Evolutionary conservation across 2,113 vertebrate genomes (phyloP), one percentile per base, ranked within the genome.

Genomic region (Poicephalus gulielmi): DNA sequence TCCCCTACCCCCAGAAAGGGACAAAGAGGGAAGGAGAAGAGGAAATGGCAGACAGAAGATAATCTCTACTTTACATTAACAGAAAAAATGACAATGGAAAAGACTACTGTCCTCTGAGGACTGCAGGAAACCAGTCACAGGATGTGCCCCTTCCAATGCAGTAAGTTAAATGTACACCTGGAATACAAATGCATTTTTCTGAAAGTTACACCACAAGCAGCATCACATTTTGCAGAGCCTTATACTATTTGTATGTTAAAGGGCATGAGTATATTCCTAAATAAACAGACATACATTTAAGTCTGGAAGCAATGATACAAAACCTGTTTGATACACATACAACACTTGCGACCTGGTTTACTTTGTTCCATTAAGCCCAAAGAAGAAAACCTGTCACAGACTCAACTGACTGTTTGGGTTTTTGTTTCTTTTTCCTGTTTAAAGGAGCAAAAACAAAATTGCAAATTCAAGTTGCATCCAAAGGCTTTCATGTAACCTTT

Each of bases 31-130:
- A 90, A 27, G 22, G 46, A 88, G 64, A 78, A 87, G n/a, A 96
- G 91, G 96, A 97, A 97, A 95, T 92, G 92, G 92, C 86, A 95
- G 76, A 89, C 2, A 2, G 52, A n/a, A 94, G 94, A 94, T 92
- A 95, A 95, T 89, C 44, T 79, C 69, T 69, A 6, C 63, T 93
- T 84, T 79, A 84, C 55, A 67, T 33, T 0, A 8, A 62, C 80
- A 86, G 69, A 79, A 52, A 84, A 71, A 94, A 60, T 13, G 76
- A 92, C 81, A 96, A 91, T 84, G 83, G 95, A 92, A 94, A 94
- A 96, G 91, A 84, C 86, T 49, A 60, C 73, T 91, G 86, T 80
- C 80, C 88, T 66, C 66, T 62, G 70, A 37, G 88, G 22, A 59
- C 28, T 2, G 5, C 95, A 92, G 88, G 95, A 96, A 97, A 82